Conservation (phyloP, 2,888 invertebrate genomes). For the Drosophila vallismaia region DNA sequence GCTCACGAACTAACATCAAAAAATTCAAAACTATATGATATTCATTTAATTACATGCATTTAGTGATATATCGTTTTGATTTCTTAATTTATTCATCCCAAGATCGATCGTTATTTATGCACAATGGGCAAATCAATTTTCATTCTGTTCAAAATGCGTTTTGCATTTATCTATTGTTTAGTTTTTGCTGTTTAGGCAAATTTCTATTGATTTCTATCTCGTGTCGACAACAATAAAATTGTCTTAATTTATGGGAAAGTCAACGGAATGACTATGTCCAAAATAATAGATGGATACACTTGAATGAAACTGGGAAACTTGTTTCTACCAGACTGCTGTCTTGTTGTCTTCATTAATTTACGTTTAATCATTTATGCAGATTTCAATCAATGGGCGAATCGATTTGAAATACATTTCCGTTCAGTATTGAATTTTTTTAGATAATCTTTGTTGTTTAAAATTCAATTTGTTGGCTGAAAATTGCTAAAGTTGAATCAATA, state of each 20-base stretch:
- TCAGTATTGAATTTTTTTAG: constrained; percentile 45
- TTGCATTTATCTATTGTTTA: constrained; percentile 33
- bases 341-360: constrained; percentile 72
- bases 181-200: constrained; percentile 72
- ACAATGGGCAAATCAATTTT: constrained; percentile 68
- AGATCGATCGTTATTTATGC: constrained; percentile 64
- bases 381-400: constrained; percentile 63
- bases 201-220: constrained; percentile 72
- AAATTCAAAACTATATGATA: constrained; percentile 27
- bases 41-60: constrained; percentile 67
- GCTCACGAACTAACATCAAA: constrained; percentile 12
- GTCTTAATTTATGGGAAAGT: constrained; percentile 76
- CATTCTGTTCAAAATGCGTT: constrained; percentile 45
- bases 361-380: constrained; percentile 76
- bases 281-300: constrained; percentile 36
- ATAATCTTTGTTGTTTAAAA: constrained; percentile 43
- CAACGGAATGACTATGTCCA: constrained; percentile 49
- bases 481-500: background rate
- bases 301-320: constrained; percentile 51
- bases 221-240: constrained; percentile 80
- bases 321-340: constrained; percentile 22
- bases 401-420: constrained; percentile 68
- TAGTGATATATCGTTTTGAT: constrained; percentile 65
- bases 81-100: constrained; percentile 67
- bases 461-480: constrained; percentile 55